Percentiles rank a stretch among this genome's conserved stretches.
Evolutionary conservation across 2,797 vertebrate genomes (phyloP).

Genomic region (Urophycis tenuis): DNA sequence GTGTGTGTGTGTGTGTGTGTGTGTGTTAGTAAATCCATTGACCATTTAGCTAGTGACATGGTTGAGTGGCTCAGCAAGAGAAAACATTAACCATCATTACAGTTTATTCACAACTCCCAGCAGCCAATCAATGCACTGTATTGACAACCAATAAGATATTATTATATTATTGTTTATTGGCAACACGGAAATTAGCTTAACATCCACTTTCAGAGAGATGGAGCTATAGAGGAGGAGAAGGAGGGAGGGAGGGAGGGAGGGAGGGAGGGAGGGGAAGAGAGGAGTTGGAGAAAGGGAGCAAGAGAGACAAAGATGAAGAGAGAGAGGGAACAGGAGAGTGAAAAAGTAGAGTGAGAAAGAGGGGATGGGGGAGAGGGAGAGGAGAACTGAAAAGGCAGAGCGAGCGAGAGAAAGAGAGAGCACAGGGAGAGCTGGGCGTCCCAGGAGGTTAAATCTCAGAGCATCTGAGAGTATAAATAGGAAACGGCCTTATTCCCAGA

Average conservation of each 20-base stretch:
- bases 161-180: conserved; percentile 35
- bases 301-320: background rate
- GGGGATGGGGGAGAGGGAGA: background rate
- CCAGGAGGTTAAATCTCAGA: conserved; percentile 63
- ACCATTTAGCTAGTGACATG: conserved; percentile 31
- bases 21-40: conserved; percentile 23
- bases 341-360: background rate
- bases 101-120: conserved; percentile 34
- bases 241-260: conserved; percentile 23
- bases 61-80: conserved; percentile 29
- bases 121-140: conserved; percentile 16
- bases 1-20: conserved; percentile 8
- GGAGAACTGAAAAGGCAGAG: background rate
- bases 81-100: conserved; percentile 36
- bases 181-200: conserved; percentile 49
- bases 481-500: conserved; percentile 64
- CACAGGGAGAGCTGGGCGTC: conserved; percentile 55
- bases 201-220: conserved; percentile 32
- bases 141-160: conserved; percentile 26
- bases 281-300: background rate
- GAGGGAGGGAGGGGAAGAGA: conserved; percentile 27
- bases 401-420: conserved; percentile 18
- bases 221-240: conserved; percentile 33
- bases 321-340: background rate
- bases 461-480: conserved; percentile 71